Evolutionary conservation across 2,797 vertebrate species (phyloP).

Genomic region (Telmatherina bonti): DNA sequence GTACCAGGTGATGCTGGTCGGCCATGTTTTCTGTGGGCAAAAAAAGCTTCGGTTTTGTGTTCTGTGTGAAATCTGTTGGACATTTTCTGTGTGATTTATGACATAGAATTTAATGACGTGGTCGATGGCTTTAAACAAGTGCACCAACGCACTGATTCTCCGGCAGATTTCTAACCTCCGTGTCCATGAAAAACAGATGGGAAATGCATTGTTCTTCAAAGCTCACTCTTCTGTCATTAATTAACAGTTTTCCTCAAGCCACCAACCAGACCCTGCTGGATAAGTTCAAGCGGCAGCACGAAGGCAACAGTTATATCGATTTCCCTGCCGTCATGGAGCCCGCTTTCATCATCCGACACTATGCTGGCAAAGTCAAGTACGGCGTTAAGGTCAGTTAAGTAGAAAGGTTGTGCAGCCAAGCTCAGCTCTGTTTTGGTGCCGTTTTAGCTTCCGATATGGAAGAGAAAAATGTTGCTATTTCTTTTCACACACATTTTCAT

Average conservation of each 20-base stretch:
- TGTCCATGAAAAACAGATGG: conserved; percentile 42
- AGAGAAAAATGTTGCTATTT: background rate
- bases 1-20: conserved; percentile 25
- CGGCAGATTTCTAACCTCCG: background rate
- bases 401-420: no score
- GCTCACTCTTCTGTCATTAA: conserved; percentile 14
- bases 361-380: conserved; percentile 98
- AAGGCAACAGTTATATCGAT: conserved; percentile 95
- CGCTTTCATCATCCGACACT: conserved; percentile 97
- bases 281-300: conserved; percentile 97
- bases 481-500: background rate
- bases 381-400: conserved; percentile 93
- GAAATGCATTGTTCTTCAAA: conserved; percentile 18
- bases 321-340: conserved; percentile 98
- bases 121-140: conserved; percentile 22
- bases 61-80: conserved; percentile 7
- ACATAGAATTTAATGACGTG: conserved; percentile 1
- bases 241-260: conserved; percentile 94
- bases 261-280: conserved; percentile 96
- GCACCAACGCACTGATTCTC: background rate
- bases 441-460: background rate
- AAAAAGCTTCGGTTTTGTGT: conserved; percentile 8
- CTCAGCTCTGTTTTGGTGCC: background rate
- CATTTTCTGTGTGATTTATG: conserved; percentile 24
- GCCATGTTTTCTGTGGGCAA: conserved; percentile 18